Evolutionary conservation across 2,888 invertebrate genomes (phyloP).

Genomic region (Zaprionus bogoriensis): DNA sequence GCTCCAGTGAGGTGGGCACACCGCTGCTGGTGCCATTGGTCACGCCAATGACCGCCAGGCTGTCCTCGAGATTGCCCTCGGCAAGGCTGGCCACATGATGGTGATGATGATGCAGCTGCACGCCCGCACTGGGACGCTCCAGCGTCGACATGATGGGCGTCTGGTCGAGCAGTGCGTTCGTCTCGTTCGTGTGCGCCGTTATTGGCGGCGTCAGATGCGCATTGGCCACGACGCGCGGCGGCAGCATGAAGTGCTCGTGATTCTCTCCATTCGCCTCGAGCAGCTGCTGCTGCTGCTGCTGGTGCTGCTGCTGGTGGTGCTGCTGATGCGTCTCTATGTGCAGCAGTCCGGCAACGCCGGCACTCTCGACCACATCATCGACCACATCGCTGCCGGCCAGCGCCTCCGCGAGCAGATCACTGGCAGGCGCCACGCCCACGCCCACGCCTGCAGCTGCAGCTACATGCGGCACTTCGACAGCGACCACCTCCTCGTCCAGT

Average conservation of each 20-base stretch:
- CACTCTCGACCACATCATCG: slow-evolving; percentile 37
- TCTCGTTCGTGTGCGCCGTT: slow-evolving; percentile 86
- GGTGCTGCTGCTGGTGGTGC: slow-evolving; percentile 14
- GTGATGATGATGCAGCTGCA: slow-evolving; percentile 32
- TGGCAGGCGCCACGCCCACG: slow-evolving; percentile 22
- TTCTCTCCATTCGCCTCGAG: too few relatives aligned
- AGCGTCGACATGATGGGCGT: slow-evolving; percentile 91
- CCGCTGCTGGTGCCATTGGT: slow-evolving; percentile 83
- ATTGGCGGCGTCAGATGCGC: slow-evolving; percentile 73
- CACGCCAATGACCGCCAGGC: slow-evolving; percentile 85
- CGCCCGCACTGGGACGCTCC: slow-evolving; percentile 85
- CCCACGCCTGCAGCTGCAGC: slow-evolving; percentile 85
- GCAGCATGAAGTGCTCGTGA: neutral
- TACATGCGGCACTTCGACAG: neutral
- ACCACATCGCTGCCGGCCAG: slow-evolving; percentile 85
- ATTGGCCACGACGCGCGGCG: neutral
- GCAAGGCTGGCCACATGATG: too few relatives aligned
- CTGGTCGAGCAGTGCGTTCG: slow-evolving; percentile 89
- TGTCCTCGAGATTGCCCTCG: slow-evolving; percentile 83
- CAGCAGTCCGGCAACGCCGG: slow-evolving; percentile 53
- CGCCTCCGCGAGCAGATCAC: slow-evolving; percentile 89
- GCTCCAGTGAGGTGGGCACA: slow-evolving; percentile 87
- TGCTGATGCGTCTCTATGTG: slow-evolving; percentile 51
- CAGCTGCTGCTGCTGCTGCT: neutral
- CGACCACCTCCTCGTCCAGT: slow-evolving; percentile 7